Base-by-base conservation (phyloP, 2,888 invertebrate genomes). In the Colletes collaris region DNA sequence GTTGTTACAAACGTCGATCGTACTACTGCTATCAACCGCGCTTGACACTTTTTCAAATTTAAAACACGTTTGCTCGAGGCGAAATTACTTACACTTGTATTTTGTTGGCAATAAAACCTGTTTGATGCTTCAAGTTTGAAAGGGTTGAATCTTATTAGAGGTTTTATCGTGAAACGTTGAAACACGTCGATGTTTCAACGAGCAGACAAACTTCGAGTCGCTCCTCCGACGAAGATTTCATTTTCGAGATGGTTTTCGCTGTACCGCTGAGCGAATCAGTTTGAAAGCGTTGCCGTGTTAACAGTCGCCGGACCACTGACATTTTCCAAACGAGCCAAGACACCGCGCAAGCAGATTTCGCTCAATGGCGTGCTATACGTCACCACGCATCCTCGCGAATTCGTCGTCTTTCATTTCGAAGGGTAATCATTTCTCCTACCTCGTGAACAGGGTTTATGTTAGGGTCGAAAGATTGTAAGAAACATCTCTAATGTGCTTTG, bases 271-370 rank as follows among this genome's bases (percentile, higher is more conserved):
- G 27, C 46, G 40, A 72, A 73, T 72, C 44, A 50, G 55, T 72
- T 58, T 44, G 66, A 66, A 66, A 59, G 66, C 67, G 40, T 27
- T 46, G 58, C 10, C 66, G 44, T 44, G 52, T 72, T 72, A 74
- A 50, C 56, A 50, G 62, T 50, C 56, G 55, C 49, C 50, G 49
- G 56, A 50, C 62, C 16, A 56, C 44, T 50, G 62, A 73, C 73
- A 35, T 74, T 72, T 63, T 56, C 40, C 40, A 56, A 40, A 58
- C 8, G 10, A 50, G 74, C 55, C 74, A 63, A 73, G 62, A 58
- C 73, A 49, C 5, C 40, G 73, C 19, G 53, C 53, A 55, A 35
- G 7, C 27, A 27, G 10, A 16, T 56, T 56, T 19, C 53, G 65
- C 13, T 72, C 58, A 44, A 73, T 55, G 52, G 16, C 16, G 55